These are phyloP conservation scores for Falco punctatus DNA, from an alignment of 2,113 vertebrate genomes.

Conservation along the genomic window DNA sequence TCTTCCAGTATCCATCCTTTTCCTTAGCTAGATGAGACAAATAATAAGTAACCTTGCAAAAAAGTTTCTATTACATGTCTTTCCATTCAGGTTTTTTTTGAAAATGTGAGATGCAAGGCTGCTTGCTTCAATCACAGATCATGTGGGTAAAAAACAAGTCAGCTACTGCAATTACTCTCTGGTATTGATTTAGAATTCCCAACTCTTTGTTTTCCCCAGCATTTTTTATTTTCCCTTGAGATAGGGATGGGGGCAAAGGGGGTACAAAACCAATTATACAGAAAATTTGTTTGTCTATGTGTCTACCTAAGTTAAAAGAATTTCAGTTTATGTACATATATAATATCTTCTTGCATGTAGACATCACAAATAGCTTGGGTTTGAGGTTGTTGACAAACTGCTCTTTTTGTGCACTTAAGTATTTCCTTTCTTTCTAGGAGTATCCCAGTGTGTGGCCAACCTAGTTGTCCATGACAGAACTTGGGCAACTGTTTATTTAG, in stretches of 20 bases:
- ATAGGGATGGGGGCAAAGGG: not conserved
- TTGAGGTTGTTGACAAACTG: not conserved
- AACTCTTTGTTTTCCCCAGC: not conserved
- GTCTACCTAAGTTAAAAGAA: not conserved
- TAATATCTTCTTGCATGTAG: not conserved
- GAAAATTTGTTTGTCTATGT: not conserved
- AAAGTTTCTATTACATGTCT: not conserved
- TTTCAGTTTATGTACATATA: not conserved
- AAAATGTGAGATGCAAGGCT: not conserved
- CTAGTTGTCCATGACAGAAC: not conserved
- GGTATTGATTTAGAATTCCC: not conserved
- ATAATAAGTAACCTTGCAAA: not conserved
- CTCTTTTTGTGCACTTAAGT: not conserved
- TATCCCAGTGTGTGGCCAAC: not conserved
- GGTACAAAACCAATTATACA: not conserved
- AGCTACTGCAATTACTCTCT: not conserved
- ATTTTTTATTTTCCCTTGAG: not conserved
- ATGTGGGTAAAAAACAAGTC: not conserved
- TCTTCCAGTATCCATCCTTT: not conserved
- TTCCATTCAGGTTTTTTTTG: not conserved
- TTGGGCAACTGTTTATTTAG: not conserved
- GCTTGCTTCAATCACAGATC: not conserved
- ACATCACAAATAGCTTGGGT: not conserved
- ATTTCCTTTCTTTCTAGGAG: not conserved
- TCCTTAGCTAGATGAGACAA: not conserved